Evolutionary conservation across 2,797 vertebrate genomes (phyloP).

Genomic region (Acrossocheilus wenchowensis): DNA sequence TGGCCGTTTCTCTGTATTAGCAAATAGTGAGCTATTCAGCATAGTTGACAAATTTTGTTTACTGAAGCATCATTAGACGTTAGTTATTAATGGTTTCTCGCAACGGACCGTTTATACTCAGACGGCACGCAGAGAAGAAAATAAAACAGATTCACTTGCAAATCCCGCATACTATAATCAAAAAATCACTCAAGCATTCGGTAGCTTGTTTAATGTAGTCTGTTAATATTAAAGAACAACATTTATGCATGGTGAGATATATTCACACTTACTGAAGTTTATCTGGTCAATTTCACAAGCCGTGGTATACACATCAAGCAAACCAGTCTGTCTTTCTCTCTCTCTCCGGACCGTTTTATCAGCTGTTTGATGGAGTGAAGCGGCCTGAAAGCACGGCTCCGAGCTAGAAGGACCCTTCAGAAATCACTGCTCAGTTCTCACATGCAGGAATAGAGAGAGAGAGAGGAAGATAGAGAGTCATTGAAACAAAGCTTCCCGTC

Average conservation of each 20-base stretch:
- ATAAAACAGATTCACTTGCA: not conserved
- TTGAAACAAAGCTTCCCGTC: constrained; percentile 5
- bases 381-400: not conserved
- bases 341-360: constrained; percentile 13
- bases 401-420: constrained; percentile 39
- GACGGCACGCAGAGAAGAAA: not conserved
- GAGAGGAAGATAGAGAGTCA: not conserved
- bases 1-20: not conserved
- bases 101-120: not conserved
- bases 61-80: not conserved
- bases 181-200: constrained; percentile 2
- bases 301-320: not conserved
- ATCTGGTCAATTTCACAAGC: constrained; percentile 18
- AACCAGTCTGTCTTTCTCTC: not conserved
- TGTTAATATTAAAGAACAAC: constrained; percentile 9
- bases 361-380: constrained; percentile 45
- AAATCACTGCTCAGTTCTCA: constrained; percentile 34
- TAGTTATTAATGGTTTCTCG: not conserved
- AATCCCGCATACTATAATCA: not conserved
- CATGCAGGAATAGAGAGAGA: not conserved
- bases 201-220: not conserved
- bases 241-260: not conserved
- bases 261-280: constrained; percentile 15
- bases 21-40: not conserved
- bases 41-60: constrained; percentile 11